phyloP scores from a whole-genome alignment of 2,888 invertebrate species.

The Altica lythri region DNA sequence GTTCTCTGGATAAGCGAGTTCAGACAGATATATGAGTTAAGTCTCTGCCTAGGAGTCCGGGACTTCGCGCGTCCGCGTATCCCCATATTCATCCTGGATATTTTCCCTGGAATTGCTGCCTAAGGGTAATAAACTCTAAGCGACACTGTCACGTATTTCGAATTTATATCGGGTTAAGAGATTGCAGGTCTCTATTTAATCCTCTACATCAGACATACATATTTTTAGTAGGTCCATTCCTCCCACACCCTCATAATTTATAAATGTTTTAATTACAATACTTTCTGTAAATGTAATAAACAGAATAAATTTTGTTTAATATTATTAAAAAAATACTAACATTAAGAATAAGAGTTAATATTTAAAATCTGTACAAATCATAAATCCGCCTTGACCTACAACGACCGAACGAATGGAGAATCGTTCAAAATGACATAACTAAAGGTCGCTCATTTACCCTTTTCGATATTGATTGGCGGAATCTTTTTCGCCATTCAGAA shows the following conservation, averaged over 20 bases:
- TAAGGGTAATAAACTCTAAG: constrained; percentile 44
- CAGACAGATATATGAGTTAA: constrained; percentile 49
- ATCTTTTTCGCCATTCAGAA: constrained; percentile 30
- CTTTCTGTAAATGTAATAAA: too few relatives aligned
- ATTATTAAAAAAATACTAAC: too few relatives aligned
- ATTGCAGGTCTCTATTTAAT: constrained; percentile 36
- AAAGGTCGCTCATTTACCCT: constrained; percentile 25
- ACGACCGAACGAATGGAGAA: constrained; percentile 3
- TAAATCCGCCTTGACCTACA: constrained; percentile 17
- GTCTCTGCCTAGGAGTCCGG: constrained; percentile 41
- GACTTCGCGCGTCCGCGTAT: constrained; percentile 29
- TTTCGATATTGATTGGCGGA: constrained; percentile 25
- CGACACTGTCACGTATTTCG: constrained; percentile 43
- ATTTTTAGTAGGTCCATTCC: too few relatives aligned
- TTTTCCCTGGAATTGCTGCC: constrained; percentile 41
- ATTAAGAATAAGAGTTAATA: neutral
- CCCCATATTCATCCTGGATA: constrained; percentile 40
- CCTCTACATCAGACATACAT: constrained; percentile 13
- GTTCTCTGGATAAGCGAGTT: constrained; percentile 46
- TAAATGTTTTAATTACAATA: too few relatives aligned
- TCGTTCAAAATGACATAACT: constrained; percentile 18
- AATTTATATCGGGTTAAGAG: constrained; percentile 44
- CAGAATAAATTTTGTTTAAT: too few relatives aligned
- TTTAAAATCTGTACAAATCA: constrained; percentile 1
- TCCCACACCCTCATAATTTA: too few relatives aligned